Percentiles rank a stretch among this genome's conserved stretches.
Evolutionary conservation across 2,797 vertebrate species (phyloP).

Genomic region (Salmo trutta): DNA sequence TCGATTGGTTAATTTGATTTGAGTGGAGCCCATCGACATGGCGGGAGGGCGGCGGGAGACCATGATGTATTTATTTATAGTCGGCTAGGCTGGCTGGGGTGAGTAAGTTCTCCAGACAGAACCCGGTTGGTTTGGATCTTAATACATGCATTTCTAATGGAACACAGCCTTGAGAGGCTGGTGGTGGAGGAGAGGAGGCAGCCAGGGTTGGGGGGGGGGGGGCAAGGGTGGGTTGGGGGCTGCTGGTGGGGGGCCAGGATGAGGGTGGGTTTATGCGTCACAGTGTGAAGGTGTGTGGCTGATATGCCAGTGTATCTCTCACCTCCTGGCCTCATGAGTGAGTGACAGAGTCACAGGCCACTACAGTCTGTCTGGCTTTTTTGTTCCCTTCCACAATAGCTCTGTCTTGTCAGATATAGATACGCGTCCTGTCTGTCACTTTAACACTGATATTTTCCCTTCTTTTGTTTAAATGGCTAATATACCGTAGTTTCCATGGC

Average conservation of each 20-base stretch:
- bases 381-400: constrained; percentile 58
- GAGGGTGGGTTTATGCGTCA: constrained; percentile 29
- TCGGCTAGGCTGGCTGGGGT: not conserved
- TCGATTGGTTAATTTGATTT: constrained; percentile 65
- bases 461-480: constrained; percentile 47
- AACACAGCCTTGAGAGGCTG: not conserved
- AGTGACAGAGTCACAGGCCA: constrained; percentile 56
- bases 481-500: not conserved
- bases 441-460: constrained; percentile 61
- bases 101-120: constrained; percentile 29
- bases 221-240: constrained; percentile 13
- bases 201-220: constrained; percentile 21
- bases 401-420: constrained; percentile 62
- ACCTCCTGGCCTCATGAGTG: constrained; percentile 38
- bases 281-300: constrained; percentile 44
- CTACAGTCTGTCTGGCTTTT: constrained; percentile 45
- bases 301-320: constrained; percentile 57
- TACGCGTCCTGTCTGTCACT: constrained; percentile 64
- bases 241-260: too few relatives aligned
- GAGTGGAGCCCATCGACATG: constrained; percentile 68
- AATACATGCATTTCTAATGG: not conserved
- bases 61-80: constrained; percentile 63
- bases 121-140: not conserved
- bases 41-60: constrained; percentile 44
- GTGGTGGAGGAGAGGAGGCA: constrained; percentile 9